Conservation (phyloP, 2,797 vertebrate genomes). For the Chiroxiphia lanceolata region DNA sequence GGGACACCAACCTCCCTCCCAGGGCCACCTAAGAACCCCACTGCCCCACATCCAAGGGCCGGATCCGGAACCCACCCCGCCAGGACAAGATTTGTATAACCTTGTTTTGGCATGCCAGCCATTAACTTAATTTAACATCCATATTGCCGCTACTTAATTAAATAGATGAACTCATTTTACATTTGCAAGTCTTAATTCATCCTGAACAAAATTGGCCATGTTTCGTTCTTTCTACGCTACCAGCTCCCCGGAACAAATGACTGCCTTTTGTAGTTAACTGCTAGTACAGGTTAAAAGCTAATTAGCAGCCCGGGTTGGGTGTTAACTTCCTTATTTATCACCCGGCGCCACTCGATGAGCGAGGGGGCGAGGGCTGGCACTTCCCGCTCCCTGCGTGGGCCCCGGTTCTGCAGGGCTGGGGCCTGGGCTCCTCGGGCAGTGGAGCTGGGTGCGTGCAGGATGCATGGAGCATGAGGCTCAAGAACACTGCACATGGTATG, state of each 20-base stretch:
- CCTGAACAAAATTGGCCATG: slow-evolving; percentile 69
- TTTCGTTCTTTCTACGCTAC: slow-evolving; percentile 66
- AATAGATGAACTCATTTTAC: slow-evolving; percentile 75
- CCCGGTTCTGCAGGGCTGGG: neutral
- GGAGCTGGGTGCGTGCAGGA: neutral
- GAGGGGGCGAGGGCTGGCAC: neutral
- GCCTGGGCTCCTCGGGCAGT: neutral
- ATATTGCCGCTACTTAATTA: slow-evolving; percentile 74
- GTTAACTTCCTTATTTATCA: slow-evolving; percentile 72
- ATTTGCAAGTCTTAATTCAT: slow-evolving; percentile 75
- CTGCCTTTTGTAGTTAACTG: slow-evolving; percentile 70
- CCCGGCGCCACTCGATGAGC: slow-evolving; percentile 18
- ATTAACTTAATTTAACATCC: slow-evolving; percentile 73
- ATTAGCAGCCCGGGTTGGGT: slow-evolving; percentile 66
- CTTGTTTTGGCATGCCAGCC: slow-evolving; percentile 66
- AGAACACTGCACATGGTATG: neutral
- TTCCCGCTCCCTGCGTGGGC: neutral
- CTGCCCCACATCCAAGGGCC: neutral
- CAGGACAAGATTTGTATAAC: slow-evolving; percentile 33
- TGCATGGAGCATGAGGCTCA: neutral
- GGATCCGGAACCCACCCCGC: neutral
- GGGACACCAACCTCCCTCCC: neutral
- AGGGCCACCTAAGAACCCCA: neutral
- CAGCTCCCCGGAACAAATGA: slow-evolving; percentile 72
- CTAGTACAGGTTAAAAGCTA: slow-evolving; percentile 75